Evolutionary conservation across 2,888 invertebrate species (phyloP), one percentile per base, ranked within the genome.

Genomic region (Rotaria magnacalcarata): DNA sequence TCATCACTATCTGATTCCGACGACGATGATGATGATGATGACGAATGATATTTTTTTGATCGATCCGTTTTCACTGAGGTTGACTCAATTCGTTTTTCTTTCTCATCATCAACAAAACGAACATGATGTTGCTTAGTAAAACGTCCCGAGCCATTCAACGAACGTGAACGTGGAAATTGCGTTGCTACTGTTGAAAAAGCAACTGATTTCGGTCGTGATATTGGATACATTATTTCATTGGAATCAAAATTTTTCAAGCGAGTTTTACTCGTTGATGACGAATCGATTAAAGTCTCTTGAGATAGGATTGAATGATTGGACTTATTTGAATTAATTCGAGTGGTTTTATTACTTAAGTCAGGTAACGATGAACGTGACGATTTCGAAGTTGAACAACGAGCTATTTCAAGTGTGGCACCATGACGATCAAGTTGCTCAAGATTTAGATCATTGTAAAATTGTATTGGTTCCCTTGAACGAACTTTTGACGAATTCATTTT

Each of bases 171-270:
- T n/a, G 80, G 47, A n/a, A 80, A 80, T 47, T 80, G 80, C 14
- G 67, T 80, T 47, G 47, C 14, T 8, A 50, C 50, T 50, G 50
- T 47, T n/a, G 47, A 34, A 80, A 47, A 47, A 5, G 54, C 74
- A 34, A 47, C 52, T 16, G 41, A 84, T 27, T 50, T 56, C 2
- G 86, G 86, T 56, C 86, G 34, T 19, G 85, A 85, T 27, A 86
- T 86, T 8, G 86, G 86, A 52, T 86, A 86, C 85, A 86, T 85
- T 24, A 60, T 84, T n/a, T 86, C 86, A n/a, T 27, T 27, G 7
- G 85, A 43, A n/a, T 86, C 86, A 43, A 80, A 75, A 21, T 85
- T 52, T 80, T 86, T 86, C 1, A 58, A 10, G 47, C n/a, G 47
- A 43, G 21, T 47, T 80, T 24, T 47, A 34, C 34, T 34, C 11